These are phyloP conservation scores for Monopis laevigella DNA, from an alignment of 2,888 invertebrate species.

Conservation along the genomic window DNA sequence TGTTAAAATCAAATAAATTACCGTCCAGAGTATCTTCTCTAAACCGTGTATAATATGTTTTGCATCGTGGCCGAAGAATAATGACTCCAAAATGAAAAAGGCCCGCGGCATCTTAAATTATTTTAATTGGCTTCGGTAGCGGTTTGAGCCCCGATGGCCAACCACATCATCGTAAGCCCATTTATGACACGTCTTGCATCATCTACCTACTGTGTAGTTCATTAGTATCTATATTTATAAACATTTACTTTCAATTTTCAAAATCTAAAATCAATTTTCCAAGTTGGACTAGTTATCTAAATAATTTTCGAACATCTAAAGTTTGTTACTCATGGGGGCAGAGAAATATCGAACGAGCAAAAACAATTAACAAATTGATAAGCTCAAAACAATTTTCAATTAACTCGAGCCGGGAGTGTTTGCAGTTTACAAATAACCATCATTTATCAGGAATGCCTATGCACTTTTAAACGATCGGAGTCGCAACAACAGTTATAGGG, in stretches of 20 bases:
- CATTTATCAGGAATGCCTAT: conserved; percentile 67
- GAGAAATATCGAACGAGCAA: conserved; percentile 60
- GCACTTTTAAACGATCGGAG: conserved; percentile 61
- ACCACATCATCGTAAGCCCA: conserved; percentile 21
- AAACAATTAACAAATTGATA: conserved; percentile 68
- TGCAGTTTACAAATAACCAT: conserved; percentile 65
- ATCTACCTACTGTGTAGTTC: not conserved
- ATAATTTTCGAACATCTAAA: conserved; percentile 24
- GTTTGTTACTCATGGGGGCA: conserved; percentile 40
- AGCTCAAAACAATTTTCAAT: conserved; percentile 68
- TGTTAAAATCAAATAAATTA: conserved; percentile 45
- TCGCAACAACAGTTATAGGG: conserved; percentile 32
- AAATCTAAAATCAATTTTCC: not conserved
- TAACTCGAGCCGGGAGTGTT: conserved; percentile 62
- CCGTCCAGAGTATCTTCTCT: conserved; percentile 46
- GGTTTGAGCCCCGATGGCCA: conserved; percentile 35
- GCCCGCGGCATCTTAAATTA: conserved; percentile 62
- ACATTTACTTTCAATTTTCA: too few relatives aligned
- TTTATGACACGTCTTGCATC: conserved; percentile 16
- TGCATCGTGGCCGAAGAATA: conserved; percentile 56
- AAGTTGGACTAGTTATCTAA: not conserved
- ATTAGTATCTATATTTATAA: not conserved
- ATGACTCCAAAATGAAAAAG: conserved; percentile 63
- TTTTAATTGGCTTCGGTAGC: conserved; percentile 69
- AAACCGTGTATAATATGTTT: conserved; percentile 60